Base-by-base conservation (phyloP, 2,113 vertebrate genomes). In the Burhinus oedicnemus region DNA sequence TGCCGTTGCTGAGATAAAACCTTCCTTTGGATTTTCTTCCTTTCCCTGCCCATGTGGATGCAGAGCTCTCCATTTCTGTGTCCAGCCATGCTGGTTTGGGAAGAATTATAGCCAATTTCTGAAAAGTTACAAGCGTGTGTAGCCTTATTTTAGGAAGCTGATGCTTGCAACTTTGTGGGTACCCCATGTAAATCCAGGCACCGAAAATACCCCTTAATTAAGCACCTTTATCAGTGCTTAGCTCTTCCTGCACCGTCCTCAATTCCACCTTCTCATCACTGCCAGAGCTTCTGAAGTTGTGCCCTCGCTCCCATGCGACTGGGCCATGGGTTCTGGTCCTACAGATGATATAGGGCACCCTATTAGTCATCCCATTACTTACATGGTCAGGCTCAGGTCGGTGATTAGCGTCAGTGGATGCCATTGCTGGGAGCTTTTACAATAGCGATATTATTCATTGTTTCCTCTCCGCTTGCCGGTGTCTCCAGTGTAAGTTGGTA, bases 401-500 rank as follows among this genome's bases (percentile, higher is more conserved):
- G 75, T 93, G 92, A 92, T 66, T 60, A 74, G 82, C 19, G 44
- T 90, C 76, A 81, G 54, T 94, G 89, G 77, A 85, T 94, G 84
- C 81, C 84, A 55, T 51, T 64, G 77, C 93, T 74, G 55, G 84
- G 66, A 90, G 54, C 58, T 92, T 81, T 88, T 88, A 92, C 83
- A 95, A 92, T 92, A 90, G 20, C 0, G 12, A 86, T 94, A 94
- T 96, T 97, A 96, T 97, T 95, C 96, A 94, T 93, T 96, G 90
- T 93, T 96, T 96, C 96, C 95, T 97, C 79, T 78, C 68, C 14
- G 0, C 70, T 88, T 88, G 65, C 62, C 5, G 9, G 58, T 89
- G 90, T 90, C 89, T 92, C 68, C 1, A 3, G 64, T 26, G 15
- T 47, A 86, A 86, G 64, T 23, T 38, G 66, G 87, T 90, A 60